Conservation (phyloP, 2,113 vertebrate genomes). For the Uria lomvia region DNA sequence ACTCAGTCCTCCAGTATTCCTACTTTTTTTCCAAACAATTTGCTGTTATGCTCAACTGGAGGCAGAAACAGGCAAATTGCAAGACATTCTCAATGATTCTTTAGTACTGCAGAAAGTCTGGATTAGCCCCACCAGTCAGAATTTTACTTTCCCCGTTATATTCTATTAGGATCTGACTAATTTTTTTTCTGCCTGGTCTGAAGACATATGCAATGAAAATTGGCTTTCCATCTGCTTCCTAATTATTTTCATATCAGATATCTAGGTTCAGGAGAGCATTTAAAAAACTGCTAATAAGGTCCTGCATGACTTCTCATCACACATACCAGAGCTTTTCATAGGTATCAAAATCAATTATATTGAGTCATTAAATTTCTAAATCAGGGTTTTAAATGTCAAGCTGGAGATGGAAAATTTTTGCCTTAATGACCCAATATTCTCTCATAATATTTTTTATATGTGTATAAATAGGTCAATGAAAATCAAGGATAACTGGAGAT, state of each 20-base stretch:
- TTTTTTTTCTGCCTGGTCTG: neutral
- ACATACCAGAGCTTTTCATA: neutral
- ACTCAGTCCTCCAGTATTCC: neutral
- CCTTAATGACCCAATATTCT: neutral
- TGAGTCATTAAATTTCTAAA: neutral
- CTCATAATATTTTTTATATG: neutral
- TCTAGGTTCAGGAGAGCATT: neutral
- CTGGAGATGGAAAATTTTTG: neutral
- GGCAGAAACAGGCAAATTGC: neutral
- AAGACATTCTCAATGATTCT: neutral
- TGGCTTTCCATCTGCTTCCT: neutral
- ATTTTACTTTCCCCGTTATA: neutral
- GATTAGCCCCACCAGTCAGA: neutral
- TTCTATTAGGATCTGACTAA: neutral
- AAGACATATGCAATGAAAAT: neutral
- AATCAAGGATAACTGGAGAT: neutral
- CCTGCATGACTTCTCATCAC: neutral
- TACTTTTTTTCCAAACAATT: neutral
- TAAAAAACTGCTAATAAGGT: neutral
- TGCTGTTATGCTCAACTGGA: neutral
- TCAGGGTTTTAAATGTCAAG: neutral
- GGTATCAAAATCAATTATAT: neutral
- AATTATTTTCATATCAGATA: neutral
- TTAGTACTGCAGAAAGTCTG: neutral
- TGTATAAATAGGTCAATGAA: neutral